These are phyloP conservation scores for Hemicentrotus pulcherrimus DNA, from an alignment of 35 echinoderm and acorn worm species.

Conservation along the genomic window DNA sequence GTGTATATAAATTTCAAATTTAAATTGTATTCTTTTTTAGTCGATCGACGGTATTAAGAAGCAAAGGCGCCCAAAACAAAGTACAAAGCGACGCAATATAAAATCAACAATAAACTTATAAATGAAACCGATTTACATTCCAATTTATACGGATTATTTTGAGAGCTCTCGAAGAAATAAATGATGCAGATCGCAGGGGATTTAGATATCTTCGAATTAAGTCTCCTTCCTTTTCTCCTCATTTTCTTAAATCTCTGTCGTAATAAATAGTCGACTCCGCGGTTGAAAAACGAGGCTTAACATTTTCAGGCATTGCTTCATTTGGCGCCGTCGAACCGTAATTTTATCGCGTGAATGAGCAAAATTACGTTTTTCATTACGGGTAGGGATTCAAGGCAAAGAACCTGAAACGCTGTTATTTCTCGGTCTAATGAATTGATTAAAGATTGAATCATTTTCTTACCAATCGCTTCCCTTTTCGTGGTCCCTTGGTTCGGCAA, in stretches of 20 bases:
- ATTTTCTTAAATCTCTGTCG: neutral
- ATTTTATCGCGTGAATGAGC: neutral
- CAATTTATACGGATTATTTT: neutral
- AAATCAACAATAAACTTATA: neutral
- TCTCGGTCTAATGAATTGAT: conserved; percentile 11
- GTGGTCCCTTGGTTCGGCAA: neutral
- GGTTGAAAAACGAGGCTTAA: neutral
- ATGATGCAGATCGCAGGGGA: neutral
- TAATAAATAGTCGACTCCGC: neutral
- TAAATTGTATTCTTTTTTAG: too few species aligned
- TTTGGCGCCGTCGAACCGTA: neutral
- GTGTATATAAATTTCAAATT: too few species aligned
- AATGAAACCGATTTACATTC: neutral
- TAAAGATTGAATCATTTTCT: conserved; percentile 14
- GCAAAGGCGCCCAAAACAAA: neutral
- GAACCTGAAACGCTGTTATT: conserved; percentile 17
- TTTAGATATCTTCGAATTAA: neutral
- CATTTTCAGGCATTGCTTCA: neutral
- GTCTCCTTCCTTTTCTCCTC: neutral
- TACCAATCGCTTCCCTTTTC: neutral
- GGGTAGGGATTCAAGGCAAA: neutral
- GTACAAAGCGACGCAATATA: neutral
- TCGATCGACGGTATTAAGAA: neutral
- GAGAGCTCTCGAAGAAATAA: neutral
- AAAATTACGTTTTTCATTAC: conserved; percentile 20